Percentiles rank a stretch among this genome's conserved stretches.
Conservation (phyloP, 2,113 vertebrate species). For the Choloepus hoffmanni region DNA sequence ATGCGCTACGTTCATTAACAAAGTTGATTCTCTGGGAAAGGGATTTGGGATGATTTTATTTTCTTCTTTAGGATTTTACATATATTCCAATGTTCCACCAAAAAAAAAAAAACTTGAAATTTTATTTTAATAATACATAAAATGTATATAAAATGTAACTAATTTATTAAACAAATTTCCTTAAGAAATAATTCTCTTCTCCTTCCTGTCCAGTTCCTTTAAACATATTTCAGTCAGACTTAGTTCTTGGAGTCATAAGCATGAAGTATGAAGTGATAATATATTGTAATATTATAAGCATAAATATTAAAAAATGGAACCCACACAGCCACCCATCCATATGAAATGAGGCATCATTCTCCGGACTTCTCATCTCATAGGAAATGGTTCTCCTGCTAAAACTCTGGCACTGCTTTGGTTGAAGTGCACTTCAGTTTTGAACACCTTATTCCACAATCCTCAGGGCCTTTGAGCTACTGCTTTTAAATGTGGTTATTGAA, state of each 20-base stretch:
- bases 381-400: conserved; percentile 82
- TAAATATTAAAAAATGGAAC: accelerated
- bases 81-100: background rate
- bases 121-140: background rate
- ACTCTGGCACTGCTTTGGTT: conserved; percentile 79
- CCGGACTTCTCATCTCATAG: conserved; percentile 73
- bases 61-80: background rate
- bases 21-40: background rate
- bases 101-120: background rate
- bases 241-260: conserved; percentile 7
- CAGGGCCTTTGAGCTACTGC: conserved; percentile 86
- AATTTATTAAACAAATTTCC: conserved; percentile 2
- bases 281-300: too few species aligned
- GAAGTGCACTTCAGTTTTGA: conserved; percentile 83
- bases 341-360: accelerated
- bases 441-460: conserved; percentile 80
- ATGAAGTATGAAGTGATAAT: background rate
- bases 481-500: conserved; percentile 85
- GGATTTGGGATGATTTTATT: background rate
- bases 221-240: background rate
- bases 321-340: background rate
- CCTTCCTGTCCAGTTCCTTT: background rate
- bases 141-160: background rate
- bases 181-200: background rate
- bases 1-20: too few species aligned